phyloP scores from a whole-genome alignment of 2,797 vertebrate genomes.

The Lutjanus campechanus region DNA sequence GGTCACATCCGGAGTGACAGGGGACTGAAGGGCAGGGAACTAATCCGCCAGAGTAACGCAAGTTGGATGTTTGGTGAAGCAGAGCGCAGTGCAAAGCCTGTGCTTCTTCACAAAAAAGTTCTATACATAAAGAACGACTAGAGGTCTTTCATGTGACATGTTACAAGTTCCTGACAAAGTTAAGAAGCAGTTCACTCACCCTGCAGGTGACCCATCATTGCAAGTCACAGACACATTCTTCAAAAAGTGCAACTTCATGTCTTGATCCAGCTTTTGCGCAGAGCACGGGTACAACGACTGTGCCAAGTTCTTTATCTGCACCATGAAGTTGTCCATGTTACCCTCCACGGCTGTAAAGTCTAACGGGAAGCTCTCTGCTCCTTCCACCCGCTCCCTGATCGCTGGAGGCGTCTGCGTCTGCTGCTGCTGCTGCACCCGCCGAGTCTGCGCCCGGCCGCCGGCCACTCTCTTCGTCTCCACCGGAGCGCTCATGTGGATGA shows the following conservation, averaged over 20 bases:
- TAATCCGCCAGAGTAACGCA: slow-evolving; percentile 16
- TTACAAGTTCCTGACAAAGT: neutral
- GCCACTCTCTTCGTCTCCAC: slow-evolving; percentile 82
- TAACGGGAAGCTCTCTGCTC: slow-evolving; percentile 90
- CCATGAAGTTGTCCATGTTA: slow-evolving; percentile 93
- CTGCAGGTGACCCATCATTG: slow-evolving; percentile 92
- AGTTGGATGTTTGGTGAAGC: slow-evolving; percentile 1
- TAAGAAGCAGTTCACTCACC: slow-evolving; percentile 79
- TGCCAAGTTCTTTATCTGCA: slow-evolving; percentile 91
- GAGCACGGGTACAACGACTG: slow-evolving; percentile 93
- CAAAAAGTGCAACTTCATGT: slow-evolving; percentile 89
- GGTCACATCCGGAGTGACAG: slow-evolving; percentile 56
- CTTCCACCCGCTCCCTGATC: slow-evolving; percentile 83
- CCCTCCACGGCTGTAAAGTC: slow-evolving; percentile 93
- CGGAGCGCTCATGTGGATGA: slow-evolving; percentile 84
- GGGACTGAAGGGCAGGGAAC: slow-evolving; percentile 2
- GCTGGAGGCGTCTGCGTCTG: slow-evolving; percentile 27
- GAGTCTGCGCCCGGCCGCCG: slow-evolving; percentile 72
- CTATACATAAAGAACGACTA: neutral
- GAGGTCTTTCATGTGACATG: neutral
- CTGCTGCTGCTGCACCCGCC: slow-evolving; percentile 78
- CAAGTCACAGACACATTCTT: slow-evolving; percentile 89
- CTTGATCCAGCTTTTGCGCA: slow-evolving; percentile 88
- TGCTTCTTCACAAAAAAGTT: neutral
- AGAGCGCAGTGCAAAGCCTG: neutral